Conservation (phyloP, 2,888 invertebrate genomes). For the Harpalus rubripes region DNA sequence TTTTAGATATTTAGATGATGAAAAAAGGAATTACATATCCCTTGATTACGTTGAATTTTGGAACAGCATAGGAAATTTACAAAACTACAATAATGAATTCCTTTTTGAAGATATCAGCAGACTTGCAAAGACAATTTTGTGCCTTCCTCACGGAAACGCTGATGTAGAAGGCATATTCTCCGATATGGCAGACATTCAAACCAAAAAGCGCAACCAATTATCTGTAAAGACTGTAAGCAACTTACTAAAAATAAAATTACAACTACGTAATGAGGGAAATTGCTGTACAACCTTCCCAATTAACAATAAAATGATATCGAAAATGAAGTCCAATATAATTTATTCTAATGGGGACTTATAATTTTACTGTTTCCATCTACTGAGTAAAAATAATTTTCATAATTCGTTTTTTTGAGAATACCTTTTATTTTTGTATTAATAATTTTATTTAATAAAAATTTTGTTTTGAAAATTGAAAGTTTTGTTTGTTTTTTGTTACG, state of each 20-base stretch:
- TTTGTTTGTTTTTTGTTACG: too few relatives aligned
- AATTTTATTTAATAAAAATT: too few relatives aligned
- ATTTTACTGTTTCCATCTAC: too few relatives aligned
- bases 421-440: too few relatives aligned
- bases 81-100: conserved; percentile 10
- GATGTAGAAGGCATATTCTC: conserved; percentile 31
- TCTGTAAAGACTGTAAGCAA: not conserved
- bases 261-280: not conserved
- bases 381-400: too few relatives aligned
- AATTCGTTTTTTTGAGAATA: too few relatives aligned
- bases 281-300: not conserved
- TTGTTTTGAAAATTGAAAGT: too few relatives aligned
- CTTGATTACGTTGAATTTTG: not conserved
- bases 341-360: too few relatives aligned
- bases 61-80: not conserved
- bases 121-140: conserved; percentile 18
- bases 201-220: conserved; percentile 19
- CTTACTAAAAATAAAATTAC: not conserved
- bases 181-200: conserved; percentile 25
- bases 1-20: not conserved
- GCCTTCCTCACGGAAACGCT: not conserved
- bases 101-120: not conserved
- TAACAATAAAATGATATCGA: not conserved
- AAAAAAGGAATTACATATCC: not conserved
- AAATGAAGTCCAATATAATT: not conserved